phyloP scores from a whole-genome alignment of 1,140 invertebrate species.

The Leptinotarsa lineolata region DNA sequence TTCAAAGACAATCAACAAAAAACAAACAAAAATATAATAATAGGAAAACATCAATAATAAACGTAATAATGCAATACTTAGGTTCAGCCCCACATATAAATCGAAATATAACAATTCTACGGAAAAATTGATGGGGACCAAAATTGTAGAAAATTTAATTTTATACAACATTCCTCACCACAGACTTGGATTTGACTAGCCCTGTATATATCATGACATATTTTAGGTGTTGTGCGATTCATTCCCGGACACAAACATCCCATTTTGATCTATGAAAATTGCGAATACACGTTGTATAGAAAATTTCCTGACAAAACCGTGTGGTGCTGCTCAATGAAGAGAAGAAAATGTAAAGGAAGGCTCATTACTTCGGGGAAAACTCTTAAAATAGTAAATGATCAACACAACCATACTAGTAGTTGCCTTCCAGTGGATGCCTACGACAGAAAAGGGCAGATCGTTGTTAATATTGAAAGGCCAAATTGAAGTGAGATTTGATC shows the following conservation, averaged over 20 bases:
- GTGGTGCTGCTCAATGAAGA: constrained; percentile 45
- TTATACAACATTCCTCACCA: no score
- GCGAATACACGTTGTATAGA: constrained; percentile 41
- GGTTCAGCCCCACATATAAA: no score
- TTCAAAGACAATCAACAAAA: no score
- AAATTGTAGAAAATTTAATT: no score
- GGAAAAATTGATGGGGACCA: no score
- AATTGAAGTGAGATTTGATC: neutral
- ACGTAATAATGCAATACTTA: no score
- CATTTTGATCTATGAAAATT: constrained; percentile 38
- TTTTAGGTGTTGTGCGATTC: neutral
- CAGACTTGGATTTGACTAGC: no score
- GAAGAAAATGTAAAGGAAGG: constrained; percentile 45
- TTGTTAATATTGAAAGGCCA: neutral
- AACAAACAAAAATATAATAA: no score
- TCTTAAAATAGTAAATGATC: constrained; percentile 35
- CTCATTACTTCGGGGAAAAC: constrained; percentile 37
- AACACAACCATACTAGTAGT: constrained; percentile 37
- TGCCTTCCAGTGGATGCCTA: neutral
- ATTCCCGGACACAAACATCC: constrained; percentile 39
- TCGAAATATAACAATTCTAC: no score
- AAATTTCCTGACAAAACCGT: constrained; percentile 38
- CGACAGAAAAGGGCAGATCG: neutral
- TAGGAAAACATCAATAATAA: no score
- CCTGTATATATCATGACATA: neutral